These are phyloP conservation scores for Microcebus griseorufus DNA, from an alignment of 2,113 vertebrate species.

Conservation along the genomic window DNA sequence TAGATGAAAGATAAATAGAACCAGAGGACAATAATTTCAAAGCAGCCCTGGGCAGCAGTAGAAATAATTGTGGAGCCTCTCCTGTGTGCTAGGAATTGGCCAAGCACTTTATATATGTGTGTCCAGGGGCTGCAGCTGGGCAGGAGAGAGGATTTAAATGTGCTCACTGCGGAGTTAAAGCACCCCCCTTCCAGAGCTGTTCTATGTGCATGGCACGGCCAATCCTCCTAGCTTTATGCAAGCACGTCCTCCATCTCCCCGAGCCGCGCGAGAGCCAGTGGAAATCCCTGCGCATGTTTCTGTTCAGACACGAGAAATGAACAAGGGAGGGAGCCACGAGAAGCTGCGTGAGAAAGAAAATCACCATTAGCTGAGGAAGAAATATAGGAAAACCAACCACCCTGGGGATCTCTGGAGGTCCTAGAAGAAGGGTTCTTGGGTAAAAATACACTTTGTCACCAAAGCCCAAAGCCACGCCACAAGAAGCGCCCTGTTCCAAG, in stretches of 20 bases:
- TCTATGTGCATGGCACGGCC: not conserved
- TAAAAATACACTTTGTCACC: not conserved
- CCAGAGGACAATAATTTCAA: not conserved
- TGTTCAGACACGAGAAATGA: not conserved
- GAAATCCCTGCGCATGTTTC: not conserved
- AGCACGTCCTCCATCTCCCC: not conserved
- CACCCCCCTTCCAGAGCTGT: not conserved
- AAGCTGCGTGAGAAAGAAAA: not conserved
- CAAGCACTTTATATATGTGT: not conserved
- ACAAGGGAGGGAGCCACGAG: not conserved
- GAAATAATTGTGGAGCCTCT: not conserved
- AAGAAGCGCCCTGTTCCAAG: not conserved
- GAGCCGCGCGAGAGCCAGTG: accelerated
- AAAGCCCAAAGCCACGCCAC: not conserved
- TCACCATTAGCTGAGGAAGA: not conserved
- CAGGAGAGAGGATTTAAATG: not conserved
- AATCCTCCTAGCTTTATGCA: not conserved
- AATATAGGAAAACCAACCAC: not conserved
- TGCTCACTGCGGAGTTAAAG: not conserved
- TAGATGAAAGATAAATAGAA: not conserved
- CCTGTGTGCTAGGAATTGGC: not conserved
- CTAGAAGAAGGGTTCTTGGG: not conserved
- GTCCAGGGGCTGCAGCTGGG: not conserved
- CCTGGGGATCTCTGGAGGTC: not conserved
- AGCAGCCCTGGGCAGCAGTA: not conserved